phyloP scores from a whole-genome alignment of 1,140 invertebrate species.

The Papilio machaon region DNA sequence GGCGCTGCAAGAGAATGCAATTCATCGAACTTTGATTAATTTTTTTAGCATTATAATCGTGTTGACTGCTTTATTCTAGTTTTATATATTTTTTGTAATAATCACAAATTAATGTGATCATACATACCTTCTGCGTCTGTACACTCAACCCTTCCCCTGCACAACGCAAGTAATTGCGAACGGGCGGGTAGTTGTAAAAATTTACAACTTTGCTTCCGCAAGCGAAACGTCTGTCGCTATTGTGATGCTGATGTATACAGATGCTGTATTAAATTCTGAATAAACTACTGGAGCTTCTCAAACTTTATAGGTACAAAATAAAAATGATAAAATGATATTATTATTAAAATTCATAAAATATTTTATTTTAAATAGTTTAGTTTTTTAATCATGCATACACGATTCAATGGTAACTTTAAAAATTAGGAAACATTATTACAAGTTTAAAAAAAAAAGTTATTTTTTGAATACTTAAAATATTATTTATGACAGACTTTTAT shows the following conservation, averaged over 20 bases:
- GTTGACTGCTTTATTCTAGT: not conserved
- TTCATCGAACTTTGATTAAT: conserved; percentile 23
- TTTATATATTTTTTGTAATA: conserved; percentile 4
- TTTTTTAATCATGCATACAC: too few species aligned
- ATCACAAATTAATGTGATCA: not conserved
- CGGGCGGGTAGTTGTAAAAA: conserved; percentile 68
- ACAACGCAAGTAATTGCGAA: conserved; percentile 48
- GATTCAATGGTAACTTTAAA: too few species aligned
- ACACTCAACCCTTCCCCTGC: conserved; percentile 62
- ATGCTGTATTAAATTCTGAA: conserved; percentile 56
- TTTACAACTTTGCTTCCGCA: conserved; percentile 73
- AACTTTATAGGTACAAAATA: conserved; percentile 40
- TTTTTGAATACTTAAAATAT: too few species aligned
- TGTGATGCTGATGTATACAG: conserved; percentile 73
- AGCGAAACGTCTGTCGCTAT: conserved; percentile 59
- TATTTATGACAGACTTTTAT: not conserved
- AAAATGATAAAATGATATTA: not conserved
- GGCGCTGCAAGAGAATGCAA: conserved; percentile 22
- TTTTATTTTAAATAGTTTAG: too few species aligned
- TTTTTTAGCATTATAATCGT: not conserved
- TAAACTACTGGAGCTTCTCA: conserved; percentile 55
- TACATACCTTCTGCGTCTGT: conserved; percentile 11
- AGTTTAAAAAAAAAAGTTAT: too few species aligned
- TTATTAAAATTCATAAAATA: too few species aligned
- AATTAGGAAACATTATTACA: too few species aligned